phyloP scores from a whole-genome alignment of 2,797 vertebrate genomes.

The Xiphorhynchus erythropygius region DNA sequence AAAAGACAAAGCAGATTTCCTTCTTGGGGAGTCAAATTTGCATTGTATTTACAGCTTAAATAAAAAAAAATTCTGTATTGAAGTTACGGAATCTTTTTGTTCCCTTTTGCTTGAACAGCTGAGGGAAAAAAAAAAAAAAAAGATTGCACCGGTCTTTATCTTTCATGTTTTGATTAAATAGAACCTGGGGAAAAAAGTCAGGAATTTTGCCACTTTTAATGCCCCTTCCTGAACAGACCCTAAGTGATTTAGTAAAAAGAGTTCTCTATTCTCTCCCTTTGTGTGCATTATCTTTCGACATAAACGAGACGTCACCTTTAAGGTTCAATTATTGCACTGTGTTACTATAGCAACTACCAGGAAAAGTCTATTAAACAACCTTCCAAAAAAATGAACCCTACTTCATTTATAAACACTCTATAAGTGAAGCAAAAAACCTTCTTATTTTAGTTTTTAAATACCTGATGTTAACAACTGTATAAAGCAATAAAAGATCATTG shows the following conservation, averaged over 20 bases:
- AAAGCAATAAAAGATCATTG: neutral
- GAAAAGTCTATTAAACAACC: neutral
- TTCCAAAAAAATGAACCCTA: neutral
- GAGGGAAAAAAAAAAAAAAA: neutral
- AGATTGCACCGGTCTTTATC: neutral
- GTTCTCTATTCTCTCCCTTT: neutral
- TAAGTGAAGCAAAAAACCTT: neutral
- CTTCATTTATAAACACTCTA: neutral
- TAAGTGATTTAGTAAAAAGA: neutral
- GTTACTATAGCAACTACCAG: conserved; percentile 40
- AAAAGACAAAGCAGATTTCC: neutral
- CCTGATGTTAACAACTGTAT: neutral
- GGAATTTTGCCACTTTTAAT: neutral
- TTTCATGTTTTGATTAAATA: neutral
- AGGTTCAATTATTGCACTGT: neutral
- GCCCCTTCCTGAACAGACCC: neutral
- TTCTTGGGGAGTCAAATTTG: neutral
- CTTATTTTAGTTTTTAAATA: neutral
- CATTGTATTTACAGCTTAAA: neutral
- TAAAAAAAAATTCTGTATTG: neutral
- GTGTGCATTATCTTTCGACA: neutral
- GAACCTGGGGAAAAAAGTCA: neutral
- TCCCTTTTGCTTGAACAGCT: neutral
- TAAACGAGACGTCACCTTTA: neutral
- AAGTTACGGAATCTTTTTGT: neutral